phyloP scores from a whole-genome alignment of 2,888 invertebrate genomes.

The Gymnoscelis rufifasciata region DNA sequence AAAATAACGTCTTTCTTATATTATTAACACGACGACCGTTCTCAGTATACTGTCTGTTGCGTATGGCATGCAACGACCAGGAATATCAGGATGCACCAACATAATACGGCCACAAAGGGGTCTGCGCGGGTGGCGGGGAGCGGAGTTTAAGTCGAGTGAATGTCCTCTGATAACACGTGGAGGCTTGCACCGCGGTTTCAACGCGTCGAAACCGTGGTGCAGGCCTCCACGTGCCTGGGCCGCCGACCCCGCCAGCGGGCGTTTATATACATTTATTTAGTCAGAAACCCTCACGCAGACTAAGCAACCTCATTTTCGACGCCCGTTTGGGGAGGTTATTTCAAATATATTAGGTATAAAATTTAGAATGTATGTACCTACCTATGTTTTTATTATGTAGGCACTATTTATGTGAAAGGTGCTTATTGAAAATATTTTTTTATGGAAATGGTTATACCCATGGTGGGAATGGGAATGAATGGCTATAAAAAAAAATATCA shows the following conservation, averaged over 20 bases:
- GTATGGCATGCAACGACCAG: slow-evolving; percentile 68
- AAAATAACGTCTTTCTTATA: slow-evolving; percentile 29
- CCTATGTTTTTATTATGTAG: too few species aligned
- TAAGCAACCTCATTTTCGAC: neutral
- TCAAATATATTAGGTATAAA: neutral
- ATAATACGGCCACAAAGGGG: slow-evolving; percentile 55
- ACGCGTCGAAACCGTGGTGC: slow-evolving; percentile 61
- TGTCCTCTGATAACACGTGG: slow-evolving; percentile 69
- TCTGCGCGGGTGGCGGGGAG: slow-evolving; percentile 44
- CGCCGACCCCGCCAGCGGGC: slow-evolving; percentile 52
- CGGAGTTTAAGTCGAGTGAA: slow-evolving; percentile 54
- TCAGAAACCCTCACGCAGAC: neutral
- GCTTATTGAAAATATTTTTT: too few species aligned
- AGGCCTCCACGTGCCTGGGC: slow-evolving; percentile 74
- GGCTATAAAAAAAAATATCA: too few species aligned
- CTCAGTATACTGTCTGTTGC: slow-evolving; percentile 67
- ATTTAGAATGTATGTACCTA: neutral
- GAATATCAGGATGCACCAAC: slow-evolving; percentile 72
- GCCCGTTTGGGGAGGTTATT: neutral
- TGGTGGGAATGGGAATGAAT: too few species aligned
- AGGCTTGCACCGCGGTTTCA: slow-evolving; percentile 71
- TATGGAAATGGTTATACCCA: too few species aligned
- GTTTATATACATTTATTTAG: slow-evolving; percentile 17
- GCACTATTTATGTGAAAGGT: too few species aligned
- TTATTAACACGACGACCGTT: slow-evolving; percentile 52